Conservation (phyloP, 2,113 vertebrate species). For the Tragelaphus scriptus region DNA sequence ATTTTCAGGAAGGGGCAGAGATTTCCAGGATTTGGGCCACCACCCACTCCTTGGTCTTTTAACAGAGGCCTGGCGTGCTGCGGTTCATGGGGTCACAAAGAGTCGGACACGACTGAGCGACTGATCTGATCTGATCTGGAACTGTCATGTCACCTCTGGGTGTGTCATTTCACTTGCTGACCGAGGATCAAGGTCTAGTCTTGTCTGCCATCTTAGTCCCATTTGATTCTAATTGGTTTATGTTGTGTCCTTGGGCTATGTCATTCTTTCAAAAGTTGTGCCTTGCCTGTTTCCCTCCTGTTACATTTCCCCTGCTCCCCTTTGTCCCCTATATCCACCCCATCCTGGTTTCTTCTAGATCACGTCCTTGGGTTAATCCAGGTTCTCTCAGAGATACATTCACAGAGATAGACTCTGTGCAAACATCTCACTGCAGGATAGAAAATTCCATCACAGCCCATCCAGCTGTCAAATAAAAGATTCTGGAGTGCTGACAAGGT, state of each 20-base stretch:
- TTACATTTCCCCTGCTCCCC: fast-evolving
- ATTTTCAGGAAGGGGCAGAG: neutral
- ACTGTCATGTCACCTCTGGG: neutral
- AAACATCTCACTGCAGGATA: neutral
- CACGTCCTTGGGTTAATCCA: neutral
- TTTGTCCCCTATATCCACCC: neutral
- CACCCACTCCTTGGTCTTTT: neutral
- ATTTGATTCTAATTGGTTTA: neutral
- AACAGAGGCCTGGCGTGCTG: neutral
- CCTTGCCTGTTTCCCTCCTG: neutral
- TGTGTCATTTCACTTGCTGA: neutral
- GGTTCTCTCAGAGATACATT: neutral
- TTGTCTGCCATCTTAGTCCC: neutral
- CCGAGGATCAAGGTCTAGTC: neutral
- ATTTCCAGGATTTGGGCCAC: neutral
- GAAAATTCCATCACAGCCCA: neutral
- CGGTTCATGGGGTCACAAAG: too few relatives aligned
- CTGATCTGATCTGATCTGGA: neutral
- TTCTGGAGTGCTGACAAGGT: neutral
- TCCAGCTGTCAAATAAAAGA: neutral
- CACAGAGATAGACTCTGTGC: neutral
- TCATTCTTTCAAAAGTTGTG: neutral
- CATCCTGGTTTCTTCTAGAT: neutral
- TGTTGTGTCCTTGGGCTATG: neutral
- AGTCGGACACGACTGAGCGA: too few relatives aligned